Conservation (phyloP, 2,888 invertebrate species). For the Allophyes oxyacanthae region DNA sequence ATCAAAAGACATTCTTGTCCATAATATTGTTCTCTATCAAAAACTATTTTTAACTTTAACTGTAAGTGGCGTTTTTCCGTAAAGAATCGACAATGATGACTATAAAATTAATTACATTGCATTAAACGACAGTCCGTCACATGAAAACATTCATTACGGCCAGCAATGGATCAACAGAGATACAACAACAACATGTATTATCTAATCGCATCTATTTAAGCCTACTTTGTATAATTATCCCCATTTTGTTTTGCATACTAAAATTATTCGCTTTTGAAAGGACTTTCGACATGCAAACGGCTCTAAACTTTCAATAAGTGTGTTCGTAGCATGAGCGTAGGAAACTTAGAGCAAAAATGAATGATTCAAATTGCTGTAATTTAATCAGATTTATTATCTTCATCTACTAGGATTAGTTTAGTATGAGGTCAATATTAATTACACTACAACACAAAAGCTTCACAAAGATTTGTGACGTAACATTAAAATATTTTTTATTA, state of each 20-base stretch:
- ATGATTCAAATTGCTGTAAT: constrained; percentile 33
- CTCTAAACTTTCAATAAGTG: constrained; percentile 48
- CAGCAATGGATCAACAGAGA: constrained; percentile 57
- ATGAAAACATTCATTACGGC: constrained; percentile 55
- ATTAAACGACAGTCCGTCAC: constrained; percentile 48
- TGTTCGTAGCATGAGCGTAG: constrained; percentile 18
- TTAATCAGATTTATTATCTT: constrained; percentile 10
- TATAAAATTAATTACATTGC: constrained; percentile 49
- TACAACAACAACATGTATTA: constrained; percentile 51
- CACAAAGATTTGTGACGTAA: too few relatives aligned
- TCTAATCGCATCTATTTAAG: constrained; percentile 55
- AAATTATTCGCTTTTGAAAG: constrained; percentile 48
- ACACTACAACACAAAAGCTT: background rate
- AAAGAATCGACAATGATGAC: constrained; percentile 39
- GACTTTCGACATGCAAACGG: constrained; percentile 48
- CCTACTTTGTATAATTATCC: constrained; percentile 54
- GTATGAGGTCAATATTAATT: background rate
- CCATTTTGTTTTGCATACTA: constrained; percentile 51
- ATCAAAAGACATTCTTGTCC: constrained; percentile 27
- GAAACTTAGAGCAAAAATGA: constrained; percentile 30
- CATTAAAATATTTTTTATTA: constrained; percentile 12
- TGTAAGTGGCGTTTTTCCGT: constrained; percentile 10
- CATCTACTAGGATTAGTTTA: background rate
- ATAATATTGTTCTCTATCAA: constrained; percentile 28
- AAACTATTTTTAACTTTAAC: constrained; percentile 13